phyloP scores from a whole-genome alignment of 2,888 invertebrate genomes.

The Drosophila maculinotata region DNA sequence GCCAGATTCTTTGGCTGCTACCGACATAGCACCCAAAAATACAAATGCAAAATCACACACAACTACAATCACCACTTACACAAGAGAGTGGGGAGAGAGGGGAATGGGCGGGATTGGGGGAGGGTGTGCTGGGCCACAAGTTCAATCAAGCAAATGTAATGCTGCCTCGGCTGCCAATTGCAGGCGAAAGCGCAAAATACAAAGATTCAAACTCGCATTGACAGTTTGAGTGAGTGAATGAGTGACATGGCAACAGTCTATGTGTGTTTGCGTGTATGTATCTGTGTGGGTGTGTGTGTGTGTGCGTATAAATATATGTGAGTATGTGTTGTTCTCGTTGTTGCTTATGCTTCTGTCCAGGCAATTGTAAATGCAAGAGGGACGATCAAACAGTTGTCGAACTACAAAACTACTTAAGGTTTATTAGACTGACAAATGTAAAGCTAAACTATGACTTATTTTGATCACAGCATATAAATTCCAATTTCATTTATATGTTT shows the following conservation, averaged over 20 bases:
- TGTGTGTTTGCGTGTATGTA: conserved; percentile 3
- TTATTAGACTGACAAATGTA: background rate
- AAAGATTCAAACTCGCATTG: conserved; percentile 73
- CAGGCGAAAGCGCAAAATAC: conserved; percentile 69
- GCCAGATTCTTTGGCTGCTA: conserved; percentile 30
- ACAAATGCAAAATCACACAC: conserved; percentile 28
- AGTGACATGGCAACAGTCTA: conserved; percentile 61
- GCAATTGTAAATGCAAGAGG: conserved; percentile 50
- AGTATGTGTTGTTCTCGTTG: conserved; percentile 19
- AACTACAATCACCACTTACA: conserved; percentile 5
- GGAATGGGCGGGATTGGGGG: background rate
- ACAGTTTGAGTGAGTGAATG: conserved; percentile 74
- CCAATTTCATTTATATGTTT: too few relatives aligned
- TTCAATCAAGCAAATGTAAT: conserved; percentile 78
- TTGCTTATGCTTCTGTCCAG: conserved; percentile 33
- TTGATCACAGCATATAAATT: too few relatives aligned
- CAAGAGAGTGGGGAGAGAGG: background rate
- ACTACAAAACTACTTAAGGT: background rate
- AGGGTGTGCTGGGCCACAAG: conserved; percentile 27
- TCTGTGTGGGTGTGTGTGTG: conserved; percentile 21
- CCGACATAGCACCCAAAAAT: conserved; percentile 27
- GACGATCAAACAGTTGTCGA: conserved; percentile 22
- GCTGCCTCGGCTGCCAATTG: conserved; percentile 69
- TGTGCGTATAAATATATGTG: conserved; percentile 20
- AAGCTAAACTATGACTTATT: too few relatives aligned